Percentiles rank a stretch among this genome's conserved stretches.
phyloP scores from a whole-genome alignment of 2,888 invertebrate genomes.

The Silvanus unidentatus region DNA sequence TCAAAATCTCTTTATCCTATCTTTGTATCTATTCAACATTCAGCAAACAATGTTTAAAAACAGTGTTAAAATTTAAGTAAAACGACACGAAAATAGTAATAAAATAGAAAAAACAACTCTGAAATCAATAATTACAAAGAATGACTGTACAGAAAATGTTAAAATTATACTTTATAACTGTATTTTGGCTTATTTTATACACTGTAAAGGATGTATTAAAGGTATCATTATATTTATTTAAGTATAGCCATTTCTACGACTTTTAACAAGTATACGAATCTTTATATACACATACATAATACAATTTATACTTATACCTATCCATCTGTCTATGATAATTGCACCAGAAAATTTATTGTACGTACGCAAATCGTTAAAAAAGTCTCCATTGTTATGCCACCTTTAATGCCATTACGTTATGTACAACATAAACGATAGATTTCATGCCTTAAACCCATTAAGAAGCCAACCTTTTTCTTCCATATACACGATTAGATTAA shows the following conservation, averaged over 20 bases:
- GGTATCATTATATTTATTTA: constrained; percentile 19
- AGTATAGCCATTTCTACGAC: constrained; percentile 1
- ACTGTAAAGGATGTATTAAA: constrained; percentile 11
- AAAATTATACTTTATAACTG: constrained; percentile 16
- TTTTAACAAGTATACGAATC: too few species aligned
- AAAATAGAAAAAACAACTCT: constrained; percentile 7
- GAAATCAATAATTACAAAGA: constrained; percentile 21
- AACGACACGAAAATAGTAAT: constrained; percentile 1
- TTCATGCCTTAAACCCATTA: too few species aligned
- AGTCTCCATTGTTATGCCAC: too few species aligned
- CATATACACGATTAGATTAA: too few species aligned
- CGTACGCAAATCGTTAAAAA: too few species aligned
- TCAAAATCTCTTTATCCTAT: too few species aligned
- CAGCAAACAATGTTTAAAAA: neutral
- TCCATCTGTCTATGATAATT: constrained; percentile 4
- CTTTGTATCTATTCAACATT: too few species aligned
- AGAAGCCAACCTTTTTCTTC: too few species aligned
- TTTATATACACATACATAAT: constrained; percentile 10
- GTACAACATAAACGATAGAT: too few species aligned
- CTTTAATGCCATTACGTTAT: too few species aligned
- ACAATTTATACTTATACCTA: constrained; percentile 5
- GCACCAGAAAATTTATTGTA: constrained; percentile 5
- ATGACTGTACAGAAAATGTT: constrained; percentile 22
- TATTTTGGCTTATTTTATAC: constrained; percentile 16
- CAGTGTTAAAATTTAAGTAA: constrained; percentile 3